Evolutionary conservation across 2,888 invertebrate species (phyloP).

Genomic region (Troides oblongomaculatus): DNA sequence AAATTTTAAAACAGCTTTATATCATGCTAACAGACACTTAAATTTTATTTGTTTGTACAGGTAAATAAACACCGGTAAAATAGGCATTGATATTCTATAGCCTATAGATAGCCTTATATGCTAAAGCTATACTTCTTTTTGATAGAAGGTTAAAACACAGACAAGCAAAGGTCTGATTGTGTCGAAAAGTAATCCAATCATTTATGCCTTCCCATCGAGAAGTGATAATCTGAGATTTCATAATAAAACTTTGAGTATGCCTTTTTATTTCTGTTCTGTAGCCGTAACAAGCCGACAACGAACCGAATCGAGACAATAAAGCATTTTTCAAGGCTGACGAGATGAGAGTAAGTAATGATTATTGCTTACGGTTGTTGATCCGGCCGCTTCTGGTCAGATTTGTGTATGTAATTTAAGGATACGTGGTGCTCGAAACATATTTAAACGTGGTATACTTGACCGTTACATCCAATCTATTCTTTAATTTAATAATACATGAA

Average conservation of each 20-base stretch:
- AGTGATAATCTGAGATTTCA: slow-evolving; percentile 65
- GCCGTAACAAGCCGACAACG: slow-evolving; percentile 74
- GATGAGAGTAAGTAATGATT: slow-evolving; percentile 72
- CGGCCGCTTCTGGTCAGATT: slow-evolving; percentile 57
- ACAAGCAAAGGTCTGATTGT: slow-evolving; percentile 40
- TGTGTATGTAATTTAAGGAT: slow-evolving; percentile 51
- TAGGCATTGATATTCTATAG: too few species aligned
- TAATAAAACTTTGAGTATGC: slow-evolving; percentile 70
- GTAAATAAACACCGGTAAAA: too few species aligned
- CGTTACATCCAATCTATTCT: background rate
- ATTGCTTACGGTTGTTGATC: slow-evolving; percentile 72
- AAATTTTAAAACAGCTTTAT: too few species aligned
- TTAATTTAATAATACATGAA: too few species aligned
- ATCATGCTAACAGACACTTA: too few species aligned
- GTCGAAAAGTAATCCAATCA: slow-evolving; percentile 53
- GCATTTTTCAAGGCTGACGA: slow-evolving; percentile 73
- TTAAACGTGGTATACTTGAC: slow-evolving; percentile 7
- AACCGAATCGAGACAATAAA: slow-evolving; percentile 75
- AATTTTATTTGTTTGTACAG: too few species aligned
- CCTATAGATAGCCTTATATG: too few species aligned
- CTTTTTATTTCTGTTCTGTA: slow-evolving; percentile 56
- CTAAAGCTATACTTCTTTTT: background rate
- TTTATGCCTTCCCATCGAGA: slow-evolving; percentile 44
- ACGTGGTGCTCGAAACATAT: slow-evolving; percentile 30
- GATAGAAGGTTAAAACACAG: slow-evolving; percentile 11